Percentiles rank a stretch among this genome's conserved stretches.
Evolutionary conservation across 2,888 invertebrate species (phyloP).

Genomic region (Rhaphigaster nebulosa): DNA sequence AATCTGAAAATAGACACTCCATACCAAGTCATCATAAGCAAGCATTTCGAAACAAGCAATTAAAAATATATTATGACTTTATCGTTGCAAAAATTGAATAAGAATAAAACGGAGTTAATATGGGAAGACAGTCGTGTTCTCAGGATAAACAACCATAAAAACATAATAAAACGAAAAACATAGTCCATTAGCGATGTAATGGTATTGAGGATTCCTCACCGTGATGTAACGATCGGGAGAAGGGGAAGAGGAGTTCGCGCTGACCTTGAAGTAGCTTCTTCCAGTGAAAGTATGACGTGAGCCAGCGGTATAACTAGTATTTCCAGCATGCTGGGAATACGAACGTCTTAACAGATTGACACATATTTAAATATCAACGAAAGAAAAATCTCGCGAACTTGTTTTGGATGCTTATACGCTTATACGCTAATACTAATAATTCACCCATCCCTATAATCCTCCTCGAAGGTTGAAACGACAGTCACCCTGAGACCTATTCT

Average conservation of each 20-base stretch:
- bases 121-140: background rate
- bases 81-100: background rate
- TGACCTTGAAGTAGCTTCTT: conserved; percentile 34
- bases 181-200: conserved; percentile 1
- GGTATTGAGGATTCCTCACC: background rate
- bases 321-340: background rate
- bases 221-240: background rate
- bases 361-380: background rate
- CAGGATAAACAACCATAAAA: background rate
- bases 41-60: background rate
- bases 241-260: background rate
- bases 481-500: too few species aligned
- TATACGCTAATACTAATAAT: too few species aligned
- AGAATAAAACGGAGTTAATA: background rate
- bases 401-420: too few species aligned
- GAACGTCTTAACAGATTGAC: background rate
- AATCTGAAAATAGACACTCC: too few species aligned
- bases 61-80: background rate
- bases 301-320: background rate
- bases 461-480: too few species aligned
- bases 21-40: too few species aligned
- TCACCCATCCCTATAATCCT: too few species aligned
- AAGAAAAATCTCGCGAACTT: background rate
- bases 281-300: conserved; percentile 34
- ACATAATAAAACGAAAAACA: background rate